Percentiles rank a stretch among this genome's conserved stretches.
These are phyloP conservation scores for Lobophora halterata DNA, from an alignment of 2,888 invertebrate species.

Conservation along the genomic window DNA sequence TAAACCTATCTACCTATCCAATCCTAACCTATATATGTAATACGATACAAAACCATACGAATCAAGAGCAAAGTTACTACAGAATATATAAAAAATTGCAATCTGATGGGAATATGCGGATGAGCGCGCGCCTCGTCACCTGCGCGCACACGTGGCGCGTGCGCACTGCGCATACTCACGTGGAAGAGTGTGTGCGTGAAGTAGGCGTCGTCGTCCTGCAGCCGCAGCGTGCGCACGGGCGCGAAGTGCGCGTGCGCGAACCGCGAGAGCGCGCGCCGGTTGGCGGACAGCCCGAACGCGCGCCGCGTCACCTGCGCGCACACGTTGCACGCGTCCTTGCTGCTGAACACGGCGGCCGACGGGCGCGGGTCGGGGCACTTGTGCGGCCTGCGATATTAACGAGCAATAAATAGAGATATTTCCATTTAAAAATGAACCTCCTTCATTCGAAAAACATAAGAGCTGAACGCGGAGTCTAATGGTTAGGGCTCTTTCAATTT, in stretches of 20 bases:
- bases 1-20: too few species aligned
- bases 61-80: too few species aligned
- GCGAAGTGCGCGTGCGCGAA: slow-evolving; percentile 72
- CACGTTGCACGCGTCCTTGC: slow-evolving; percentile 87
- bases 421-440: too few species aligned
- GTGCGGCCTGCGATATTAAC: slow-evolving; percentile 91
- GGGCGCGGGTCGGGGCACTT: slow-evolving; percentile 90
- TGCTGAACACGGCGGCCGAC: slow-evolving; percentile 51
- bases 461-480: too few species aligned
- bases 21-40: too few species aligned
- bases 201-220: slow-evolving; percentile 83
- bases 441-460: too few species aligned
- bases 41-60: too few species aligned
- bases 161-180: slow-evolving; percentile 43
- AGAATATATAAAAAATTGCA: too few species aligned
- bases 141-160: too few species aligned
- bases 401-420: background rate
- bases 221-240: slow-evolving; percentile 62
- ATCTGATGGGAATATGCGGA: too few species aligned
- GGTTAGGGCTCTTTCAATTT: too few species aligned
- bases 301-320: slow-evolving; percentile 93
- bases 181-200: slow-evolving; percentile 87
- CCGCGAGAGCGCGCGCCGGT: slow-evolving; percentile 58
- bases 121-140: too few species aligned
- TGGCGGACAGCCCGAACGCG: slow-evolving; percentile 41